These are phyloP conservation scores for Pantherophis vulpinus DNA, from an alignment of 2,797 vertebrate species.

Conservation along the genomic window DNA sequence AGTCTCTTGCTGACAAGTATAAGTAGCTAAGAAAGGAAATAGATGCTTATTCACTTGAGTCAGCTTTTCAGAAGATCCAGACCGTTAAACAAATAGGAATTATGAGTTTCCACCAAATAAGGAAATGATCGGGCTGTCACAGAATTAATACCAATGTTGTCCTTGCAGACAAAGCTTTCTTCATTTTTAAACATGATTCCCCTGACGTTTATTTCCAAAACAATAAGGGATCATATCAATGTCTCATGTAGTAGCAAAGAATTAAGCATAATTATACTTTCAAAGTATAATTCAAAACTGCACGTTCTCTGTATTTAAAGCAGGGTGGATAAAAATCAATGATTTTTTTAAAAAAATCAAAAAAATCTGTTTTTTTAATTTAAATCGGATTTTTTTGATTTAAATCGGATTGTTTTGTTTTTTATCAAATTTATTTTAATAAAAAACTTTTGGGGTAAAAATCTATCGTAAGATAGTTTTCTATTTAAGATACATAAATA, in stretches of 20 bases:
- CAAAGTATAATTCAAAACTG: rapidly evolving
- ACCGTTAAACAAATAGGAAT: neutral
- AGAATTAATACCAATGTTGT: neutral
- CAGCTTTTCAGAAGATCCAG: neutral
- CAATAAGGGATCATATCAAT: neutral
- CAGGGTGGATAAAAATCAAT: too few species aligned
- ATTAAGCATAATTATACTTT: neutral
- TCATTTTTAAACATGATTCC: neutral
- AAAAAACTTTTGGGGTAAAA: too few species aligned
- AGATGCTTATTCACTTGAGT: neutral
- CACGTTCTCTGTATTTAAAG: slow-evolving; percentile 27
- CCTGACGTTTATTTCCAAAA: neutral
- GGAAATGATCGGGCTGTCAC: neutral
- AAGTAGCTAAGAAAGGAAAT: neutral
- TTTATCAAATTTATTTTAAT: too few species aligned
- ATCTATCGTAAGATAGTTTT: too few species aligned
- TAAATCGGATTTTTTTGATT: too few species aligned
- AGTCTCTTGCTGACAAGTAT: neutral
- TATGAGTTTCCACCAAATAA: neutral
- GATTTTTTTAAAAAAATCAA: too few species aligned
- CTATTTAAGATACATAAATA: too few species aligned
- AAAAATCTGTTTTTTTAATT: too few species aligned
- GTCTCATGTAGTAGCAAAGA: neutral
- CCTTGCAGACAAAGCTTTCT: neutral
- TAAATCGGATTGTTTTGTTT: too few species aligned